Conservation (phyloP, 2,797 vertebrate species). For the Myotis planiceps region DNA sequence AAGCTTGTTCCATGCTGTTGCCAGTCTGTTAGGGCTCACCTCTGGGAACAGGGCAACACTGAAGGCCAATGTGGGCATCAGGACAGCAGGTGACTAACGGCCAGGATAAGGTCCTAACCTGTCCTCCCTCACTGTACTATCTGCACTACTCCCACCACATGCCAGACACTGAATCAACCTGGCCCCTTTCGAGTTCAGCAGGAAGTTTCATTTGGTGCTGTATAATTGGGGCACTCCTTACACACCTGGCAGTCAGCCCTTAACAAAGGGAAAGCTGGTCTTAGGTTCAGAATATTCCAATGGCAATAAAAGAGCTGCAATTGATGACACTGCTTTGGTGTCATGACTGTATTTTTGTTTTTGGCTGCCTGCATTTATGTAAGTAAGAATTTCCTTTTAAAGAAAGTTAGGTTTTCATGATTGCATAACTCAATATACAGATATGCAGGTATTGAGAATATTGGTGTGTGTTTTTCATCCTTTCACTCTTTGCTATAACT, state of each 20-base stretch:
- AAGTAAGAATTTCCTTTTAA: background rate
- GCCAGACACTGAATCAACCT: background rate
- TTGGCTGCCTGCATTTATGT: background rate
- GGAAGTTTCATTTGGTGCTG: background rate
- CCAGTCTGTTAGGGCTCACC: background rate
- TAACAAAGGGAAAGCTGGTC: background rate
- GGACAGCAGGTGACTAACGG: background rate
- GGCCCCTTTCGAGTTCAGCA: background rate
- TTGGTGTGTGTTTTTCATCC: background rate
- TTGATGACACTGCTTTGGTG: accelerated
- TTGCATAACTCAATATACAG: accelerated
- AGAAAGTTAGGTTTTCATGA: background rate
- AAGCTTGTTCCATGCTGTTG: too few species aligned
- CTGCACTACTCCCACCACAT: accelerated
- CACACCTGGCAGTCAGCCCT: background rate
- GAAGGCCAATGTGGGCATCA: accelerated
- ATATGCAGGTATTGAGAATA: background rate
- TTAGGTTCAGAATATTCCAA: background rate
- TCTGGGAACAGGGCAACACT: background rate
- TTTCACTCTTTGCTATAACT: background rate
- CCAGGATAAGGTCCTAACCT: background rate
- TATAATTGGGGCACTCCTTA: accelerated
- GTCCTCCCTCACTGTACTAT: accelerated
- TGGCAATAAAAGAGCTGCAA: background rate
- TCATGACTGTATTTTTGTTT: background rate